A percentile compares a stretch with the other conserved stretches of the same genome.
Conservation (phyloP, 2,113 vertebrate genomes). For the Odontesthes bonariensis region DNA sequence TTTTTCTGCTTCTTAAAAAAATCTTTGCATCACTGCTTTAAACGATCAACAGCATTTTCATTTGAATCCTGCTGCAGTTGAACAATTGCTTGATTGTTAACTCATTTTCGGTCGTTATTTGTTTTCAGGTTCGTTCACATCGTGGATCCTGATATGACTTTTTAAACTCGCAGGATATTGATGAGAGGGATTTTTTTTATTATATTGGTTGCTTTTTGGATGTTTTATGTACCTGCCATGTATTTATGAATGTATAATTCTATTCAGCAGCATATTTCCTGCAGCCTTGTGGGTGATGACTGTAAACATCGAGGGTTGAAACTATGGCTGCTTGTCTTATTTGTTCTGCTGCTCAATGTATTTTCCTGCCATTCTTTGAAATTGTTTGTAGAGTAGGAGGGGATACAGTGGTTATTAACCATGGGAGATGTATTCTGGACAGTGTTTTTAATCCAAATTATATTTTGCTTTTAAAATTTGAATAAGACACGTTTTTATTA, state of each 20-base stretch:
- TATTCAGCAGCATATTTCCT: conserved; percentile 35
- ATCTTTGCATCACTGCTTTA: conserved; percentile 7
- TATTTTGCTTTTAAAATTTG: background rate
- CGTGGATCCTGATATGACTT: conserved; percentile 14
- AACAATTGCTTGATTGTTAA: conserved; percentile 17
- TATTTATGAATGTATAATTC: conserved; percentile 74
- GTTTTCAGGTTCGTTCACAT: conserved; percentile 1
- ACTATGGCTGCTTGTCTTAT: background rate
- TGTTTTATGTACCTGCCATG: conserved; percentile 47
- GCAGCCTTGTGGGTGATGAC: conserved; percentile 36
- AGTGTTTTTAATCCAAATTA: background rate
- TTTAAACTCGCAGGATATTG: background rate
- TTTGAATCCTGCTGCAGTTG: background rate
- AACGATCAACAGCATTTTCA: background rate
- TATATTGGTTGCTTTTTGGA: conserved; percentile 13
- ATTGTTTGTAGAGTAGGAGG: background rate
- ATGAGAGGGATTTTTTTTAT: conserved; percentile 21
- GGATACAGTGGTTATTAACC: background rate
- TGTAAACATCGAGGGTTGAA: conserved; percentile 29
- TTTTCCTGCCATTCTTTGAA: background rate
- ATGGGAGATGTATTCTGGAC: background rate
- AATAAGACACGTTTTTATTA: conserved; percentile 18
- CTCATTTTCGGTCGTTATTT: background rate
- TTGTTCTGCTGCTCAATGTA: background rate
- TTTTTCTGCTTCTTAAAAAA: conserved; percentile 12